A percentile compares a stretch with the other conserved stretches of the same genome.
Evolutionary conservation across 2,888 invertebrate species (phyloP).

Genomic region (Dyspetes luteomarginatus): DNA sequence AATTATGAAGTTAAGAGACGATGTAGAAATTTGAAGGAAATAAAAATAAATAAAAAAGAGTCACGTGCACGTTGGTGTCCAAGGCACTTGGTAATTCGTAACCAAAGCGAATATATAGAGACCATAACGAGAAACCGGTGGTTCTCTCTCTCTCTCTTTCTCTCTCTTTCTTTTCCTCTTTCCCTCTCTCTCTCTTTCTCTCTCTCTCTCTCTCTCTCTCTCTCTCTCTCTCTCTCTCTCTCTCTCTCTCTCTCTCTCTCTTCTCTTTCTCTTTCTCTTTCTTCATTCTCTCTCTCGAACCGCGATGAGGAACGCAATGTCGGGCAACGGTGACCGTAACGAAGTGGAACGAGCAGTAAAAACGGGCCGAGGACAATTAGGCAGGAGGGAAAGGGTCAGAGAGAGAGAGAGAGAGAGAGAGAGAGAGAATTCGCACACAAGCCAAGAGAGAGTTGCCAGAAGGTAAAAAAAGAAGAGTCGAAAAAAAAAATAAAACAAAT

Average conservation of each 20-base stretch:
- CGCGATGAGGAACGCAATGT: constrained; percentile 37
- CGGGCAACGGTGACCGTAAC: constrained; percentile 70
- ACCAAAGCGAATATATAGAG: constrained; percentile 26
- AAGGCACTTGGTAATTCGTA: constrained; percentile 30
- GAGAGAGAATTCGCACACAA: constrained; percentile 27
- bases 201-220: constrained; percentile 18
- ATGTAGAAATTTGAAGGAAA: neutral
- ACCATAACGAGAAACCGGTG: constrained; percentile 30
- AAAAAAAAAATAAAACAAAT: constrained; percentile 49
- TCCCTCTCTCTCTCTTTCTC: constrained; percentile 14
- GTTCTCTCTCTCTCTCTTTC: constrained; percentile 5
- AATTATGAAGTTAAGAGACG: constrained; percentile 6
- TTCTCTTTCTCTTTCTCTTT: too few species aligned
- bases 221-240: too few species aligned
- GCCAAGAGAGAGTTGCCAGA: constrained; percentile 26
- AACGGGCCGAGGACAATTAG: constrained; percentile 78
- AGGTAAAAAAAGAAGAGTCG: constrained; percentile 47
- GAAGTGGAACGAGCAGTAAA: constrained; percentile 78
- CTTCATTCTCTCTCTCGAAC: too few species aligned
- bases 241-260: too few species aligned
- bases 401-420: constrained; percentile 41
- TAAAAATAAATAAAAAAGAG: neutral
- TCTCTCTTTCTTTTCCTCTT: constrained; percentile 11
- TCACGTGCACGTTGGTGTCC: constrained; percentile 13
- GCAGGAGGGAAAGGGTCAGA: constrained; percentile 57